Percentiles rank a stretch among this genome's conserved stretches.
These are phyloP conservation scores for Dysidea cf. avara DNA, from an alignment of 37 sponge, comb jelly and placozoan species.

Conservation along the genomic window DNA sequence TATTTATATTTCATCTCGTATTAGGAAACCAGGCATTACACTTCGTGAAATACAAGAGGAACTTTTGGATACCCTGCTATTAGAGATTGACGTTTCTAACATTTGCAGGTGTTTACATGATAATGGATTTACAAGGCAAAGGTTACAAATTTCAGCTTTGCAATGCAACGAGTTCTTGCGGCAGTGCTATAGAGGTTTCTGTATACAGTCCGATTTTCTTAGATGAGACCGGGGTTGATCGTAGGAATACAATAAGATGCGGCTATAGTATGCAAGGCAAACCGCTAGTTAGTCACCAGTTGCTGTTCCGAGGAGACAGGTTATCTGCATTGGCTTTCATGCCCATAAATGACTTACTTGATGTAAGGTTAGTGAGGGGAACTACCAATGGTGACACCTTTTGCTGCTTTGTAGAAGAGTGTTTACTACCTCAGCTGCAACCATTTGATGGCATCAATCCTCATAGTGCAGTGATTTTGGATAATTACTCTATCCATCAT, in stretches of 20 bases:
- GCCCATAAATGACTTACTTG: conserved; percentile 18
- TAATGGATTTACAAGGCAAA: conserved; percentile 22
- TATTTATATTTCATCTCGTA: conserved; percentile 29
- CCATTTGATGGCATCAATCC: conserved; percentile 39
- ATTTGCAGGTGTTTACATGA: conserved; percentile 20
- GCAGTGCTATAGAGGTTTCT: conserved; percentile 25
- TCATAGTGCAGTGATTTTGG: conserved; percentile 34
- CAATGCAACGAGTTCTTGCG: conserved; percentile 16
- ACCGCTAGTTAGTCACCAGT: neutral
- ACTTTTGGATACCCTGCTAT: neutral
- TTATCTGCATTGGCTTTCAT: conserved; percentile 37
- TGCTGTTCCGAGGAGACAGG: conserved; percentile 30
- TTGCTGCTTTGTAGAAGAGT: conserved; percentile 19
- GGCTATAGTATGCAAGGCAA: conserved; percentile 44
- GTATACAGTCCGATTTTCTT: no score
- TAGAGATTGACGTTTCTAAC: conserved; percentile 15
- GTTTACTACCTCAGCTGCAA: conserved; percentile 25
- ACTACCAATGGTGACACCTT: conserved; percentile 22
- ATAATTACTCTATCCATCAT: conserved; percentile 40
- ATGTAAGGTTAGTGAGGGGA: conserved; percentile 10
- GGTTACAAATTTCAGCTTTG: conserved; percentile 5
- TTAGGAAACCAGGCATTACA: conserved; percentile 23
- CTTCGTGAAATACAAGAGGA: conserved; percentile 16
- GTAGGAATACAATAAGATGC: neutral
- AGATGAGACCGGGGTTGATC: conserved; percentile 29